Base-by-base conservation (phyloP, 2,888 invertebrate genomes). In the Epinotia demarniana region DNA sequence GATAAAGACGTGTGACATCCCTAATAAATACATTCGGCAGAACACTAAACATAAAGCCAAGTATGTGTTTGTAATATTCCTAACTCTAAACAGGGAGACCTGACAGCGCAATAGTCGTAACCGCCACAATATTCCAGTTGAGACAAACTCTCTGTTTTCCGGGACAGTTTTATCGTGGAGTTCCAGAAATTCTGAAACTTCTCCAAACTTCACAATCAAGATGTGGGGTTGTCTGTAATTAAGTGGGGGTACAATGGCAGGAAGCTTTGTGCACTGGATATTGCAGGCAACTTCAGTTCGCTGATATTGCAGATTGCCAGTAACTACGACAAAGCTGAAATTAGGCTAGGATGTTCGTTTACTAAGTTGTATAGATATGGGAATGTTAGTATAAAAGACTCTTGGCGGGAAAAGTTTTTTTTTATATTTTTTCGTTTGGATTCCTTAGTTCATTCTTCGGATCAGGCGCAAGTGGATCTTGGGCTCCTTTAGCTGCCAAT, bases 121-220 rank as follows among this genome's bases (percentile, higher is more conserved):
- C 53, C n/a, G 12, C 23, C 53, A n/a, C 39, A 13, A 33, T n/a
- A 4, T n/a, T 3, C 5, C 16, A 33, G n/a, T 64, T 49, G 18
- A 27, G 12, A 55, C 18, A 53, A 9, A 67, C 53, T 16, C 19
- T 18, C 55, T 55, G 66, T 55, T 33, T 19, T 23, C 68, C 16
- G 16, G 16, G 12, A 62, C 69, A 9, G 46, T 70, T 74, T 69
- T 74, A 74, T 74, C 74, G 49, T 16, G 5, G 46, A 63, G 63
- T 72, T 58, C 57, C 63, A 63, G 69, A 64, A 49, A 69, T 57
- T 74, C 69, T 57, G 33, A 53, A 58, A 68, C 61, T 73, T 53
- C 49, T 66, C 63, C 69, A 18, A 74, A 69, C 63, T 74, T 64
- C 57, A 58, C 69, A 74, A 74, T 74, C 69, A 53, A 74, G 63